These are phyloP conservation scores for Timema podura DNA, from an alignment of 2,888 invertebrate genomes.

Conservation along the genomic window DNA sequence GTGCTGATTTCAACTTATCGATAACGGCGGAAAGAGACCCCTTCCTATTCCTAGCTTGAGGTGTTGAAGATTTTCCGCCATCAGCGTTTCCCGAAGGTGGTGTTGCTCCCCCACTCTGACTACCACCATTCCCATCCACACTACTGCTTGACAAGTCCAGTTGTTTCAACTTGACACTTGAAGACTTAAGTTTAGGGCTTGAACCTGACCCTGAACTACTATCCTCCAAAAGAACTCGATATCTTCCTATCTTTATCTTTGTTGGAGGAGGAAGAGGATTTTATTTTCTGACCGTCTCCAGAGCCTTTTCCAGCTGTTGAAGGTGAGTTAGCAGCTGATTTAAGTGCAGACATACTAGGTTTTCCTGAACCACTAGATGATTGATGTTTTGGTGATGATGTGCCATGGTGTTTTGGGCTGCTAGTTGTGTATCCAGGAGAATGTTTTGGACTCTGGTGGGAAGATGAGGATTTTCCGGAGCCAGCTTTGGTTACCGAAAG, in stretches of 20 bases:
- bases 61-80: constrained; percentile 53
- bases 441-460: constrained; percentile 61
- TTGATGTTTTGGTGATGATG: constrained; percentile 75
- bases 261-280: constrained; percentile 27
- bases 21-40: constrained; percentile 80
- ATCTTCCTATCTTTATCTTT: constrained; percentile 54
- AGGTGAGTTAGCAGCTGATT: constrained; percentile 60
- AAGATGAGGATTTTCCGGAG: constrained; percentile 24
- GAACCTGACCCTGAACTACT: constrained; percentile 49
- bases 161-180: constrained; percentile 62
- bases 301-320: constrained; percentile 25
- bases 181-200: constrained; percentile 64
- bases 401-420: constrained; percentile 75
- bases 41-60: constrained; percentile 63
- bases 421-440: constrained; percentile 56
- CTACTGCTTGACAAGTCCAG: constrained; percentile 45
- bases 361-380: constrained; percentile 70
- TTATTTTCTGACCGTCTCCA: constrained; percentile 23
- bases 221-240: constrained; percentile 39
- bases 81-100: constrained; percentile 56
- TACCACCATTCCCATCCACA: constrained; percentile 31
- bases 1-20: constrained; percentile 77
- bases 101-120: constrained; percentile 42
- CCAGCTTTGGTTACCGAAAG: constrained; percentile 20
- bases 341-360: constrained; percentile 83